A percentile compares a stretch with the other conserved stretches of the same genome.
Evolutionary conservation across 1,140 invertebrate genomes (phyloP).

Genomic region (Octopus sinensis): DNA sequence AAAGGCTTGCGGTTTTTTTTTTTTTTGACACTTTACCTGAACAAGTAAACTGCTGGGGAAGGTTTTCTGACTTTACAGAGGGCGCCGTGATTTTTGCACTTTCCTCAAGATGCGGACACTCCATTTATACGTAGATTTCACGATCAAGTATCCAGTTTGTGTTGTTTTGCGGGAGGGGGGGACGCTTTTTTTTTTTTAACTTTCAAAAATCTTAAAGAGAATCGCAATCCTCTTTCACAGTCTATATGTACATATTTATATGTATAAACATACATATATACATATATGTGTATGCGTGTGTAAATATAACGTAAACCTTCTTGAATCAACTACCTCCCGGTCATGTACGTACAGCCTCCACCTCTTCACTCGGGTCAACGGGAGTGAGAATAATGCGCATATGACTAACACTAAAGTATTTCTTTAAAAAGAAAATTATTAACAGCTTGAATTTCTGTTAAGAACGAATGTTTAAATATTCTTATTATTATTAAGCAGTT

Average conservation of each 20-base stretch:
- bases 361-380: not conserved
- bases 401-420: not conserved
- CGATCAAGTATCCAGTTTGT: not conserved
- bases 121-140: conserved; percentile 38
- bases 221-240: too few species aligned
- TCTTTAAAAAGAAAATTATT: too few species aligned
- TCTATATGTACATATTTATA: too few species aligned
- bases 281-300: not conserved
- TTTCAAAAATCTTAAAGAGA: too few species aligned
- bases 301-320: not conserved
- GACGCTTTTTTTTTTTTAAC: too few species aligned
- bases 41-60: conserved; percentile 38
- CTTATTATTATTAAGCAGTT: too few species aligned
- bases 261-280: not conserved
- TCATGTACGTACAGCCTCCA: not conserved
- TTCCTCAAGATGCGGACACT: conserved; percentile 54
- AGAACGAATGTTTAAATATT: too few species aligned
- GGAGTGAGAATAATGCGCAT: not conserved
- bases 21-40: conserved; percentile 35
- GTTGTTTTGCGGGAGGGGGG: too few species aligned
- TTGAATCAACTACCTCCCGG: not conserved
- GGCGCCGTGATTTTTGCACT: conserved; percentile 46
- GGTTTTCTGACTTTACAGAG: conserved; percentile 32
- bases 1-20: not conserved
- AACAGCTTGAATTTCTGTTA: too few species aligned